Conservation (phyloP, 2,888 invertebrate species). For the Sesia apiformis region DNA sequence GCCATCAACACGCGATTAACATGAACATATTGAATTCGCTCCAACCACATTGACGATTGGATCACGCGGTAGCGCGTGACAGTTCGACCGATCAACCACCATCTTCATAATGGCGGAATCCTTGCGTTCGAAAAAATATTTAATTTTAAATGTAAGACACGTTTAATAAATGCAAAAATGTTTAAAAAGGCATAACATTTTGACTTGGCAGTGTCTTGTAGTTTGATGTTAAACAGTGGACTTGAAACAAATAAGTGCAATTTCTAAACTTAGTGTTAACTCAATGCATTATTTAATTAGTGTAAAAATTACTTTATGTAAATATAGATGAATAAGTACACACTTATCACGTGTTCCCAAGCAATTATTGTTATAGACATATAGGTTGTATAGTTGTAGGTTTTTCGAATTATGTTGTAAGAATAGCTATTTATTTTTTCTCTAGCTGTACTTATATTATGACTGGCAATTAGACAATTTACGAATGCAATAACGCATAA, state of each 20-base stretch:
- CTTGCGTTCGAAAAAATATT: background rate
- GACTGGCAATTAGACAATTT: constrained; percentile 2
- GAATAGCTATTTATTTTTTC: background rate
- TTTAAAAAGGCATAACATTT: background rate
- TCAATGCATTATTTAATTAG: constrained; percentile 10
- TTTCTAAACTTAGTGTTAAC: constrained; percentile 17
- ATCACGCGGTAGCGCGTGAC: constrained; percentile 49
- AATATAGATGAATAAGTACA: constrained; percentile 3
- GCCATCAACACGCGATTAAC: constrained; percentile 70
- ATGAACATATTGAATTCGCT: constrained; percentile 72
- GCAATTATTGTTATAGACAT: background rate
- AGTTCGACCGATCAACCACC: constrained; percentile 30
- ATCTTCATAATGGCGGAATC: constrained; percentile 15
- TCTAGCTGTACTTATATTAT: background rate
- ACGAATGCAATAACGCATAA: constrained; percentile 10
- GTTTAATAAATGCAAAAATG: background rate
- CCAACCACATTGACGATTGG: constrained; percentile 73
- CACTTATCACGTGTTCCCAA: background rate
- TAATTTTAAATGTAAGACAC: background rate
- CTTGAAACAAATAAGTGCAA: constrained; percentile 20
- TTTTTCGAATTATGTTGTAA: background rate
- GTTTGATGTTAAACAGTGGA: too few species aligned
- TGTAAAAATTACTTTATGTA: background rate
- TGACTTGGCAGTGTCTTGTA: background rate
- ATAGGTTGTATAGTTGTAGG: background rate